Base-by-base conservation (phyloP, 2,888 invertebrate genomes). In the Drosophila stalkeri region DNA sequence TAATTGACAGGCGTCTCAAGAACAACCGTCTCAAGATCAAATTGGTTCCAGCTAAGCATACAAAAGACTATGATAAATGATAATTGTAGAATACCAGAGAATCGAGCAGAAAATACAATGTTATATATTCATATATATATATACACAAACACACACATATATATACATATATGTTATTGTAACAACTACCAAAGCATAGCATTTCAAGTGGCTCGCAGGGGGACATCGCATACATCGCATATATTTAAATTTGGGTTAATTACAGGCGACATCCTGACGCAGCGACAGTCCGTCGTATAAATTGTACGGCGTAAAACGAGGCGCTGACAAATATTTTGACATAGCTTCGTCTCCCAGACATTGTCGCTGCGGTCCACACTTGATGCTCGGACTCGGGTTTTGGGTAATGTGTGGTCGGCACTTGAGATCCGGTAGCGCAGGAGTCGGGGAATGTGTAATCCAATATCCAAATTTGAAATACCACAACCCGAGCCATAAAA, bases 241-340 rank as follows among this genome's bases (percentile, higher is more conserved):
- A 1, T 33, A 51, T 51, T 47, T 63, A 65, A 55, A 77, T 78
- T 72, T 59, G 64, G 70, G 69, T 75, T 81, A 77, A 85, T 86
- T 70, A 55, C 6, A 20, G 84, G 84, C 84, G 84, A 84, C 84
- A 83, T 81, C 76, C 84, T 79, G 84, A 83, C 89, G 84, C 71
- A 64, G 67, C 72, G 31, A 9, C 49, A 51, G 66, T 43, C 54
- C 72, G 70, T 47, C 84, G 49, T 81, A 20, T 12, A 81, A 84
- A 84, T 84, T 84, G 69, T 65, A 70, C 72, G 69, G 61, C 78
- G 81, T 81, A 85, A 85, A 80, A 84, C 59, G 86, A 75, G 67
- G 57, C 86, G 86, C 73, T 80, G 90, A 90, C 90, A 90, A 86
- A 86, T 86, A 86, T 90, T 86, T 76, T 90, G 86, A 88, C 86